A percentile compares a stretch with the other conserved stretches of the same genome.
Conservation (phyloP, 1,140 invertebrate genomes). For the Aphis gossypii region DNA sequence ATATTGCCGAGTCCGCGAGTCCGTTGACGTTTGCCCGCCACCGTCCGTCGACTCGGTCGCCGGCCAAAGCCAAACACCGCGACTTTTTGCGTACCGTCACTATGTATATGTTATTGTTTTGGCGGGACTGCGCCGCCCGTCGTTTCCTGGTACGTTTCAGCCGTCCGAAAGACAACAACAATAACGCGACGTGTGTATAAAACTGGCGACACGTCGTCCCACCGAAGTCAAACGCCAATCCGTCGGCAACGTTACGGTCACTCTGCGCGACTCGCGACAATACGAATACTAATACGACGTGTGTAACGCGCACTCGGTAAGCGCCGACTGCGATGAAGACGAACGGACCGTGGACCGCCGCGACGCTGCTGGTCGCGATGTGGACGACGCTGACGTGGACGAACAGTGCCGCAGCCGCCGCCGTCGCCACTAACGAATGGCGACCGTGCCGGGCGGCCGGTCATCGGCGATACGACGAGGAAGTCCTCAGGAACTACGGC, state of each 20-base stretch:
- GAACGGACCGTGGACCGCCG: background rate
- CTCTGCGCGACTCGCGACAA: background rate
- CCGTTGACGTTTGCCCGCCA: background rate
- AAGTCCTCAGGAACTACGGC: background rate
- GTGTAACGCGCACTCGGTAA: background rate
- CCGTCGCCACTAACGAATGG: too few relatives aligned
- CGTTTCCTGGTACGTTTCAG: background rate
- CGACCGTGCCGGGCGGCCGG: constrained; percentile 7
- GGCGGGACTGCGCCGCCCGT: background rate
- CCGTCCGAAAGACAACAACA: background rate
- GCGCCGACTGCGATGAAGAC: background rate
- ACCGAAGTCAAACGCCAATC: background rate
- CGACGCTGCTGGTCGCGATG: background rate
- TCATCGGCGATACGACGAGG: background rate
- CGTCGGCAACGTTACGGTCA: background rate
- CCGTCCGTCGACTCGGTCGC: background rate
- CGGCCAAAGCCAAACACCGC: too few relatives aligned
- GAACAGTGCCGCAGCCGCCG: background rate
- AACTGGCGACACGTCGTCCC: background rate
- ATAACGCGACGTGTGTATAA: background rate
- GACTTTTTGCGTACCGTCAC: background rate
- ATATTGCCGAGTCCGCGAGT: background rate
- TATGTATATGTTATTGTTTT: background rate
- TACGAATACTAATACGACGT: background rate
- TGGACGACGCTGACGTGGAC: background rate